A percentile compares a stretch with the other conserved stretches of the same genome.
phyloP scores from a whole-genome alignment of 1,140 invertebrate genomes.

The Yoshiicerus persimilis region DNA sequence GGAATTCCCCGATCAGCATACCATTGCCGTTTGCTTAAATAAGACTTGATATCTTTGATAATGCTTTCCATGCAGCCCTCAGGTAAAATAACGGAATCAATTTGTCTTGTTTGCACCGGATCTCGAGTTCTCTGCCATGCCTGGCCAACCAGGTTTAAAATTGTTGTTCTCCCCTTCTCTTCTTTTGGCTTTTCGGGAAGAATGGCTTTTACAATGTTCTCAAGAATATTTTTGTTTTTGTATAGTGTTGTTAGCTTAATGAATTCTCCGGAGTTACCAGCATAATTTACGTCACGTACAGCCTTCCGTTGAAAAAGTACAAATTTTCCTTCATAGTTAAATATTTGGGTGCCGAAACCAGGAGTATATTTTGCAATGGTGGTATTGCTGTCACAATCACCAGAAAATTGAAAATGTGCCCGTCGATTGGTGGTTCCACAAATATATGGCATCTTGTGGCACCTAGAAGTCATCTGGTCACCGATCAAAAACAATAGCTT shows the following conservation, averaged over 20 bases:
- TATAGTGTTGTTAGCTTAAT: constrained; percentile 2
- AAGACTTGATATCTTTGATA: constrained; percentile 17
- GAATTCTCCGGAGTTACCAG: neutral
- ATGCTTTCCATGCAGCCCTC: neutral
- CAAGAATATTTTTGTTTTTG: neutral
- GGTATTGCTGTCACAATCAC: too few relatives aligned
- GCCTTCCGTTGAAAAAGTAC: neutral
- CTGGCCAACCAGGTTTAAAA: neutral
- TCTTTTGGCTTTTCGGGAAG: neutral
- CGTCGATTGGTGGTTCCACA: too few relatives aligned
- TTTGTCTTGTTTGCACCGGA: neutral
- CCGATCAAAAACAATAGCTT: too few relatives aligned
- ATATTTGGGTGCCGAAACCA: neutral
- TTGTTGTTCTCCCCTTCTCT: neutral
- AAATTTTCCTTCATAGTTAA: neutral
- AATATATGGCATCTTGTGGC: too few relatives aligned
- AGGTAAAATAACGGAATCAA: neutral
- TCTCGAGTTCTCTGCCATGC: constrained; percentile 24
- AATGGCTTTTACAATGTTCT: constrained; percentile 3
- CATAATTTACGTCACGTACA: neutral
- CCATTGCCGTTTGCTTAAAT: constrained; percentile 14
- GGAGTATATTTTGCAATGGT: neutral
- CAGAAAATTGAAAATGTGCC: too few relatives aligned
- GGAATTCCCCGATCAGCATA: constrained; percentile 29
- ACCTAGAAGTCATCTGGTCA: too few relatives aligned